phyloP scores from a whole-genome alignment of 2,888 invertebrate genomes.

The Epiblema foenella region DNA sequence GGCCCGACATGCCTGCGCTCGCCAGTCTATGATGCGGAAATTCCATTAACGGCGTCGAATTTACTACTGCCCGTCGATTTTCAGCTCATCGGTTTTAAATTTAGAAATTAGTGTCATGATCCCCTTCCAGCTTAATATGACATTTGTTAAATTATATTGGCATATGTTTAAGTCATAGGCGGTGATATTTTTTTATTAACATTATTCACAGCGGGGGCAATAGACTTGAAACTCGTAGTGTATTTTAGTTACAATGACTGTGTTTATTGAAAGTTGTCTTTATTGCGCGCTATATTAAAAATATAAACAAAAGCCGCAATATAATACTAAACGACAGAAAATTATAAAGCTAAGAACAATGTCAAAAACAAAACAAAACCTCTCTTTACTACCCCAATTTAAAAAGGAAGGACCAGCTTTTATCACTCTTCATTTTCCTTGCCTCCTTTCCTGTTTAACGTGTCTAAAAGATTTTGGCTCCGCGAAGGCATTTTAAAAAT shows the following conservation, averaged over 20 bases:
- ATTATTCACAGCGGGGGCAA: too few species aligned
- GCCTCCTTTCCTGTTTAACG: slow-evolving; percentile 39
- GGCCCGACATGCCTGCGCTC: slow-evolving; percentile 43
- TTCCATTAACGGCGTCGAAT: slow-evolving; percentile 75
- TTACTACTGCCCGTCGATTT: slow-evolving; percentile 60
- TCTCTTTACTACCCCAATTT: slow-evolving; percentile 4
- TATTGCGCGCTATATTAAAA: too few species aligned
- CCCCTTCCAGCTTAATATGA: not conserved
- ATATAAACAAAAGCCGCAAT: not conserved
- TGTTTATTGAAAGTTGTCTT: not conserved
- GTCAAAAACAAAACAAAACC: slow-evolving; percentile 1
- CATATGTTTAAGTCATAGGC: slow-evolving; percentile 1
- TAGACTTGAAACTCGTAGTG: too few species aligned
- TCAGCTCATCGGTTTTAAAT: slow-evolving; percentile 60
- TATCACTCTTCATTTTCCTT: not conserved
- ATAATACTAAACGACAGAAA: not conserved
- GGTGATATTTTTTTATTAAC: too few species aligned
- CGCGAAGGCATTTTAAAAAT: slow-evolving; percentile 51
- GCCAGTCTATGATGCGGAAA: slow-evolving; percentile 68
- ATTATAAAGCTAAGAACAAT: slow-evolving; percentile 7
- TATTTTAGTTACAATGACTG: not conserved
- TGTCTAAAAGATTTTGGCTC: slow-evolving; percentile 49
- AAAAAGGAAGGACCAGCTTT: slow-evolving; percentile 25
- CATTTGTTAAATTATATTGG: not conserved
- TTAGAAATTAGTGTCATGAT: slow-evolving; percentile 52